Percentiles rank a stretch among this genome's conserved stretches.
Evolutionary conservation across 2,888 invertebrate genomes (phyloP).

Genomic region (Blomia tropicalis): DNA sequence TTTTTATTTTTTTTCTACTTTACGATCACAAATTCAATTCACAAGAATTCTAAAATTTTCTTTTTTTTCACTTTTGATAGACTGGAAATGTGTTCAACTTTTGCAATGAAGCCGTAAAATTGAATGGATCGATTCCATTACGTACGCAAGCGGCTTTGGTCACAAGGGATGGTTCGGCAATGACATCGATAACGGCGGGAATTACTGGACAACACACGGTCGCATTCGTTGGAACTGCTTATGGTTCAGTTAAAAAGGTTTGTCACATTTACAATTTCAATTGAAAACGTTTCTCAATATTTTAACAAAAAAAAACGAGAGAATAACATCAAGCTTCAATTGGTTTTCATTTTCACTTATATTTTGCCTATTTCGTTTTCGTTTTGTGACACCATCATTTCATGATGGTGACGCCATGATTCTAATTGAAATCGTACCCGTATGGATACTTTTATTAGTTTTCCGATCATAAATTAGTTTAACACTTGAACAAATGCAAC

Average conservation of each 20-base stretch:
- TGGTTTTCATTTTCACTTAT: no score
- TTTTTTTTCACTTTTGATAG: constrained; percentile 39
- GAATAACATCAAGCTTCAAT: no score
- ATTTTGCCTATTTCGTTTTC: no score
- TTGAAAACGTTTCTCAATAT: no score
- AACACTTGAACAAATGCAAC: no score
- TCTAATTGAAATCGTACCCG: no score
- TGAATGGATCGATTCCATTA: constrained; percentile 72
- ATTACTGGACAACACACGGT: constrained; percentile 69
- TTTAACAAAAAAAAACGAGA: no score
- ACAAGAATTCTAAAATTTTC: background rate
- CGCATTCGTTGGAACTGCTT: constrained; percentile 75
- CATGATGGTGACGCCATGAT: no score
- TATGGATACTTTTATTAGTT: no score
- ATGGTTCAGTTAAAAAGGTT: constrained; percentile 42
- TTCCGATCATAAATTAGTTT: no score
- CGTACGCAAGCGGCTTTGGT: constrained; percentile 49
- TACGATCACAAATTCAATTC: background rate
- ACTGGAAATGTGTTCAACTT: constrained; percentile 79
- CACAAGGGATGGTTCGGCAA: constrained; percentile 42
- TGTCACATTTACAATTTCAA: no score
- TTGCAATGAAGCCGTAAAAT: constrained; percentile 78
- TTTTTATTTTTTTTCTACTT: background rate
- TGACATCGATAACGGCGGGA: constrained; percentile 69
- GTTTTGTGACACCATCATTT: no score